Evolutionary conservation across 2,888 invertebrate genomes (phyloP), one percentile per base, ranked within the genome.

Genomic region (Pherbina coryleti): DNA sequence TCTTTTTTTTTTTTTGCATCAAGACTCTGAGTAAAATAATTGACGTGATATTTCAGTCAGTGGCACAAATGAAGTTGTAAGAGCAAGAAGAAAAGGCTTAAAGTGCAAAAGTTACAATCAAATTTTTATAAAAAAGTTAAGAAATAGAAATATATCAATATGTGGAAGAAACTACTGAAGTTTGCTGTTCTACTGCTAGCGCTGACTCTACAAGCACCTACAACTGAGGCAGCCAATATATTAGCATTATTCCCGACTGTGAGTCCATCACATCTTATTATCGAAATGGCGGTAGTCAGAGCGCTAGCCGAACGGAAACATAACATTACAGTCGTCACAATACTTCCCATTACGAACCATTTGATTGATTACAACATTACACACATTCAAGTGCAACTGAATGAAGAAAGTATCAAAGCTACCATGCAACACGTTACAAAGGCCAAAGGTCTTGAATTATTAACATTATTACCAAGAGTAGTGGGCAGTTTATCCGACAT

Each of bases 241-340:
- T 75, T 84, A 51, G 82, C 82, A 8, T 70, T 84, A 64, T 83
- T 83, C 53, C 82, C 83, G 2, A 79, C 82, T 19, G 78, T 79
- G 3, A 81, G 82, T 57, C 79, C 79, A 8, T 84, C 84, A 3
- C 85, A 85, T 79, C 22, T 84, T 8, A 74, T 82, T 14, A 79
- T 83, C 1, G 80, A 82, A 51, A 81, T 82, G 81, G 80, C 83
- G 5, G 80, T 84, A 17, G 80, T 82, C n/a, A 81, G 81, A 19
- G 80, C 78, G 3, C 75, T 85, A 25, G 81, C 82, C 5, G 82
- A 81, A 57, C 74, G 81, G 14, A 83, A 82, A 8, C 85, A 85
- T 73, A 81, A 85, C 81, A 80, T 85, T 7, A 85, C 84, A 0
- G 71, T 84, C 3, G 74, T 84, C 1, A 82, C 83, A 9, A 78